Base-by-base conservation (phyloP, 2,797 vertebrate genomes). In the Pseudochaenichthys georgianus region DNA sequence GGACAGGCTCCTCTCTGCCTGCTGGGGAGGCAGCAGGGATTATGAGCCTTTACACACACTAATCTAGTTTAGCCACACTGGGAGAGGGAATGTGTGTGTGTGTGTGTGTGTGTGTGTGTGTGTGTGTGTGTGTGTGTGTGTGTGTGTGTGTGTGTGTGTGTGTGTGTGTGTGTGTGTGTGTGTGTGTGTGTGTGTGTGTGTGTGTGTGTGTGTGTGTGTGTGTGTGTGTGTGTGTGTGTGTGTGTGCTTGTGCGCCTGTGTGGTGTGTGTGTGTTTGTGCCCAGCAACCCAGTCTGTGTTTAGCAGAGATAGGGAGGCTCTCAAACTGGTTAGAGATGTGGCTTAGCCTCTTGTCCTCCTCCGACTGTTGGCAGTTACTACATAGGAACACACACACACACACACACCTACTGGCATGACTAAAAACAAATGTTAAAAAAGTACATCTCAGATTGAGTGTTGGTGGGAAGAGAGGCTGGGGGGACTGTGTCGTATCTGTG, bases 21-120 rank as follows among this genome's bases (percentile, higher is more conserved):
- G 91, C 87, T 88, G 83, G 90, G 87, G 87, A 93, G 91, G 91
- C 93, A 93, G 89, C 83, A 83, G 78, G 91, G 92, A 95, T 95
- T 93, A 95, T 93, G 87, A 92, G 92, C 89, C 92, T 95, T 95
- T 95, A 93, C 94, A 91, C 88, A 85, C 89, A 86, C 90, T 95
- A 95, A 95, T 94, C 94, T 94, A 92, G 91, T 95, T 94, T 91
- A 90, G 88, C 88, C 89, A 87, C 75, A 82, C 85, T 84, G 87
- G 85, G 85, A 92, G 81, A 83, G 77, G 57, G 70, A 83, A 81
- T 85, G 62, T 78, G 57, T 78, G 68, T 80, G 55, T 81, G 78
- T 64, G 52, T 55, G 42, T 63, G 63, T 23, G 15, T 19, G 58
- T 12, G 45, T 68, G 59, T 68, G 59, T 23, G 53, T 64, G 73